A percentile compares a stretch with the other conserved stretches of the same genome.
Evolutionary conservation across 2,113 vertebrate species (phyloP).

Genomic region (Lucifuga dentata): DNA sequence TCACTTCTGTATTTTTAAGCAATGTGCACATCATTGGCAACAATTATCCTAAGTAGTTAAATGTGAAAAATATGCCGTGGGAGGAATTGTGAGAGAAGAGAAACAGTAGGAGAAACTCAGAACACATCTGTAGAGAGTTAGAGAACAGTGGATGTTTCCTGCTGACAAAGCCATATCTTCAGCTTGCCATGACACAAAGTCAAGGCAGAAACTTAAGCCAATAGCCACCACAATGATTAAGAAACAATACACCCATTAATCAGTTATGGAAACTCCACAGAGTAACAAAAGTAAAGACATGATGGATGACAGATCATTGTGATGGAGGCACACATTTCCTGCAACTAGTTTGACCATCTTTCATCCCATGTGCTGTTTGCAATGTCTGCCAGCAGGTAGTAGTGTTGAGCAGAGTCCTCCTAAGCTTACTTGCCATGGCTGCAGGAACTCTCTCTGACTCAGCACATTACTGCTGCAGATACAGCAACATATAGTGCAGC

Average conservation of each 20-base stretch:
- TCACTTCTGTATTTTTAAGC: constrained; percentile 17
- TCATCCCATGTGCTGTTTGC: constrained; percentile 30
- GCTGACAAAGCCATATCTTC: constrained; percentile 67
- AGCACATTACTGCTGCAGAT: constrained; percentile 74
- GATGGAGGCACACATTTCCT: constrained; percentile 50
- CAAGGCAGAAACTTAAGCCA: constrained; percentile 37
- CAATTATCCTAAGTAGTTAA: constrained; percentile 46
- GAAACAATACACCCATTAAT: constrained; percentile 57
- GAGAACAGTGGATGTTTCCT: constrained; percentile 63
- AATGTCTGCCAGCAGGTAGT: constrained; percentile 71
- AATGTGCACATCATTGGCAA: constrained; percentile 27
- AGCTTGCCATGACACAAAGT: constrained; percentile 56
- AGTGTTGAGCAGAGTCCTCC: constrained; percentile 60
- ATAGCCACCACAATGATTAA: constrained; percentile 46
- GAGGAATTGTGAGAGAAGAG: constrained; percentile 28
- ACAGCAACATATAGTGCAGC: constrained; percentile 33
- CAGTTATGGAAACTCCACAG: constrained; percentile 53
- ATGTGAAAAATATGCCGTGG: constrained; percentile 50
- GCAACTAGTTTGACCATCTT: constrained; percentile 25
- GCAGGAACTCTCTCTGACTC: constrained; percentile 76
- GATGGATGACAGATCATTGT: constrained; percentile 35
- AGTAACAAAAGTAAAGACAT: constrained; percentile 21
- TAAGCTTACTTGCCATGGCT: constrained; percentile 57
- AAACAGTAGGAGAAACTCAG: constrained; percentile 51
- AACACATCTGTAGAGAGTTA: constrained; percentile 73